Base-by-base conservation (phyloP, 2,888 invertebrate genomes). In the Pollenia labialis region DNA sequence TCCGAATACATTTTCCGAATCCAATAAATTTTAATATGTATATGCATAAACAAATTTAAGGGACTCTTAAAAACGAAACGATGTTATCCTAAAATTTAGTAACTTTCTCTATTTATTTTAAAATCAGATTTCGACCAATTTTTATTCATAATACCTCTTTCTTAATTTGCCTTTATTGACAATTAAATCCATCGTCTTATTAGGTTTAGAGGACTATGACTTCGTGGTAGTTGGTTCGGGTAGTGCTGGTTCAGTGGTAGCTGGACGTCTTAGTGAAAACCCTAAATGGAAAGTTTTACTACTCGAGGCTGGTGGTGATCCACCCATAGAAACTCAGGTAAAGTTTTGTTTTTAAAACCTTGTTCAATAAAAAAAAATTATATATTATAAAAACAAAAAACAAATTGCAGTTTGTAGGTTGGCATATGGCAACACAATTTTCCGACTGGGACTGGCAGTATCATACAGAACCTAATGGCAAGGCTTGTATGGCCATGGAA, bases 301-400 rank as follows among this genome's bases (percentile, higher is more conserved):
- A 23, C 92, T 97, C 80, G 97, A 98, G 94, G 97, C 97, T 58
- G 97, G 97, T 66, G 96, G 95, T 0, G 96, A 96, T 92, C 93
- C 93, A 92, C 95, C 87, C 93, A 95, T 93, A n/a, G 93, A 93
- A 87, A 91, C 91, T 11, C 91, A 93, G 88, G 95, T 87, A 94
- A 77, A 81, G 48, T 32, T 4, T 48, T 48, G 12, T 50, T 2
- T 14, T 75, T 14, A 11, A 11, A 23, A 18, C 8, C 23, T 56
- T 54, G 9, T 32, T 32, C 6, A 32, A 32, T 32, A 32, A 32
- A 44, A 46, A 4, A 18, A 32, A 68, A 0, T 14, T 0, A 40
- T 8, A 60, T 7, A 12, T 18, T 9, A 14, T 40, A 4, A 23
- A 6, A 58, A 48, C 4, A 44, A 9, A 0, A 16, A 52, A 2